These are phyloP conservation scores for Matsumurasca onukii DNA, from an alignment of 1,140 invertebrate genomes.

Conservation along the genomic window DNA sequence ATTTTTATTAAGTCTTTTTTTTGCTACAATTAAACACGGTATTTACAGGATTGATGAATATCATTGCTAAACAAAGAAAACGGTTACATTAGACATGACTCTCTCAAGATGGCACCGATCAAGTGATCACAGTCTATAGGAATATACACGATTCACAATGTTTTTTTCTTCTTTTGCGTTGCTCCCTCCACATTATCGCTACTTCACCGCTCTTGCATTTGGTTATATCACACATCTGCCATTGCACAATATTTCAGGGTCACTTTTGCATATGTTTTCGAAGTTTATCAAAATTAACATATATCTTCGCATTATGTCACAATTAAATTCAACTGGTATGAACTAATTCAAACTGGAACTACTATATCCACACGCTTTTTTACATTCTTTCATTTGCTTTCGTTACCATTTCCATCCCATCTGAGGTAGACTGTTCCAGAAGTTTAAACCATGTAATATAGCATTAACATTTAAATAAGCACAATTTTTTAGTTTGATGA, in stretches of 20 bases:
- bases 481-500: background rate
- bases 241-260: background rate
- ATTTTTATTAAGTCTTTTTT: constrained; percentile 15
- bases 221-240: background rate
- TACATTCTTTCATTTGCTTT: background rate
- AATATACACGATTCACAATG: background rate
- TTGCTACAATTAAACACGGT: background rate
- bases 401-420: background rate
- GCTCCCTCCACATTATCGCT: background rate
- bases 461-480: constrained; percentile 17
- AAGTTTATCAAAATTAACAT: background rate
- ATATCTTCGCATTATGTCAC: background rate
- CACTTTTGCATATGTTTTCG: background rate
- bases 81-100: background rate
- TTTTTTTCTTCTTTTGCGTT: background rate
- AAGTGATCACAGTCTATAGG: background rate
- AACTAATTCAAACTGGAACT: background rate
- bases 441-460: background rate
- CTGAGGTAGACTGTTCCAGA: background rate
- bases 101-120: no score
- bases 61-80: background rate
- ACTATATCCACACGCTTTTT: background rate
- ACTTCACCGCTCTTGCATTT: background rate
- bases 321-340: background rate
- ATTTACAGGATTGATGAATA: no score